phyloP scores from a whole-genome alignment of 2,797 vertebrate species.

The Mus minutoides region DNA sequence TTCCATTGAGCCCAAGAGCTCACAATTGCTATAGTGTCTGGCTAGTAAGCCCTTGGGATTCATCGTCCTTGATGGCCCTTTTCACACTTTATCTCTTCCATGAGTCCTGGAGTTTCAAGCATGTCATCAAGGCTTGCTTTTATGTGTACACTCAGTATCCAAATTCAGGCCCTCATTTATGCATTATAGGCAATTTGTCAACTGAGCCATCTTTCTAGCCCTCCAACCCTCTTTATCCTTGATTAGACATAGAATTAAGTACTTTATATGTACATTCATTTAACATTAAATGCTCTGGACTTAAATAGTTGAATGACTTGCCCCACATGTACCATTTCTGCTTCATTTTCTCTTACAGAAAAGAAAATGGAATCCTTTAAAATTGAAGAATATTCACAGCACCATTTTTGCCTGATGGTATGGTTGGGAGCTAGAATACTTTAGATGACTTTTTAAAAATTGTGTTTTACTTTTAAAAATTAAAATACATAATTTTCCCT shows the following conservation, averaged over 20 bases:
- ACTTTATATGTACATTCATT: not conserved
- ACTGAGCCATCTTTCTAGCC: not conserved
- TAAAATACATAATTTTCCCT: not conserved
- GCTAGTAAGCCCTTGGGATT: not conserved
- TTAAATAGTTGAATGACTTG: not conserved
- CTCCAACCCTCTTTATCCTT: not conserved
- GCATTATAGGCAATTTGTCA: not conserved
- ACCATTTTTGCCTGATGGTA: not conserved
- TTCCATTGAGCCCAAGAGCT: not conserved
- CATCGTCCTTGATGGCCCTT: not conserved
- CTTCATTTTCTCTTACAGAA: conserved; percentile 21
- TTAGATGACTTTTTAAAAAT: not conserved
- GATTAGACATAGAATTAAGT: not conserved
- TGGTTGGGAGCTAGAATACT: not conserved
- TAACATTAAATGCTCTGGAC: conserved; percentile 8
- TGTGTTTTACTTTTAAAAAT: not conserved
- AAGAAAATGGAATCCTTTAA: conserved; percentile 5
- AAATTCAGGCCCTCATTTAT: not conserved
- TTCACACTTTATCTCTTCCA: no score
- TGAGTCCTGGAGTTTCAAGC: not conserved
- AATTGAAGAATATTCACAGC: not conserved
- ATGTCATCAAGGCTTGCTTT: not conserved
- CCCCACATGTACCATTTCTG: not conserved
- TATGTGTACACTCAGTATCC: not conserved
- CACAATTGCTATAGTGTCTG: not conserved